Evolutionary conservation across 2,888 invertebrate genomes (phyloP).

Genomic region (Spialia ferax): DNA sequence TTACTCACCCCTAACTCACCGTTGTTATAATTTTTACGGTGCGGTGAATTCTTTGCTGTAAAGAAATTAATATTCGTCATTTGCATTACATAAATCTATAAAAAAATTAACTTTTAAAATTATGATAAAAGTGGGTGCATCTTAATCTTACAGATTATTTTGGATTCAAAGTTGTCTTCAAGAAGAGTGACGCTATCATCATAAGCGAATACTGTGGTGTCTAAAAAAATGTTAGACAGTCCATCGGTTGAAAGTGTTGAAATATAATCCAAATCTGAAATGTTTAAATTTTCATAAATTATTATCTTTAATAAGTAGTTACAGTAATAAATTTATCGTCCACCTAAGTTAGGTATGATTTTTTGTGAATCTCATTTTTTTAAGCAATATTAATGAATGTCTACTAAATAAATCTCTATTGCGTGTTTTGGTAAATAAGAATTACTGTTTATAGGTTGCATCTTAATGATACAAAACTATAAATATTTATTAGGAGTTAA

Average conservation of each 20-base stretch:
- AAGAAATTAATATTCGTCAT: constrained; percentile 1
- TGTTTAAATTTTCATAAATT: neutral
- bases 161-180: constrained; percentile 3
- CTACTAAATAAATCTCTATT: too few species aligned
- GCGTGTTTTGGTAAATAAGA: too few species aligned
- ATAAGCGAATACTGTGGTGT: constrained; percentile 28
- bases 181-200: constrained; percentile 22
- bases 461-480: too few species aligned
- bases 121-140: neutral
- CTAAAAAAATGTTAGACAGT: neutral
- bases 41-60: constrained; percentile 25
- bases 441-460: too few species aligned
- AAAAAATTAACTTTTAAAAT: neutral
- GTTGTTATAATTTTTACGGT: neutral
- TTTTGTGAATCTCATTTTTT: too few species aligned
- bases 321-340: too few species aligned
- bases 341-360: too few species aligned
- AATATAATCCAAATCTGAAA: too few species aligned
- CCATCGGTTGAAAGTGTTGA: neutral
- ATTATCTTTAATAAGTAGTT: neutral
- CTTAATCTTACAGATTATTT: constrained; percentile 25
- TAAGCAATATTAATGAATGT: too few species aligned
- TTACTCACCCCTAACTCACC: constrained; percentile 13
- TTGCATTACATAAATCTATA: neutral
- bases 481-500: neutral